Percentiles rank a stretch among this genome's conserved stretches.
Conservation (phyloP, 2,888 invertebrate genomes). For the Geophilus truncorum region DNA sequence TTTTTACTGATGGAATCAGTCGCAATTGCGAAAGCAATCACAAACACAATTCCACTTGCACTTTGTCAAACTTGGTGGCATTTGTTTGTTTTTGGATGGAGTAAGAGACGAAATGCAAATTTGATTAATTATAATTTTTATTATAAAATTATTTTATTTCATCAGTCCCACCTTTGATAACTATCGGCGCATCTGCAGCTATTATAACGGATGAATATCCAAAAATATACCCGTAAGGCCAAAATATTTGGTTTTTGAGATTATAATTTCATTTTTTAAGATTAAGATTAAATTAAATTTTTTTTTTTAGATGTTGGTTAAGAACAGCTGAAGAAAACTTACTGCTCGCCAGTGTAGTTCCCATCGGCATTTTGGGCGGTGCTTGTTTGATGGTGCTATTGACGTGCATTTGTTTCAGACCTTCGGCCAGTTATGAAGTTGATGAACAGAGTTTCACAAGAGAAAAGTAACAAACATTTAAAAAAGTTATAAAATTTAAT, state of each 20-base stretch:
- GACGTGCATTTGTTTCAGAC: neutral
- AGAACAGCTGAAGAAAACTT: neutral
- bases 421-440: neutral
- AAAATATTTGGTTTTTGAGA: neutral
- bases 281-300: too few species aligned
- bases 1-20: neutral
- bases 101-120: neutral
- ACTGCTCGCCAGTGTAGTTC: neutral
- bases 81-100: neutral
- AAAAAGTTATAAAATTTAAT: neutral
- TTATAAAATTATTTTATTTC: neutral
- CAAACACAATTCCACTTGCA: neutral
- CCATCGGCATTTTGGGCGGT: neutral
- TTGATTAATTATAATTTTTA: neutral
- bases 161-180: neutral
- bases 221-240: neutral
- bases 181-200: neutral
- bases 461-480: neutral
- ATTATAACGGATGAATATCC: neutral
- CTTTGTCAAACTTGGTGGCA: neutral
- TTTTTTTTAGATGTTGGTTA: slow-evolving; percentile 14
- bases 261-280: neutral
- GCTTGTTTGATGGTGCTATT: neutral
- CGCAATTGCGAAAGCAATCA: neutral
- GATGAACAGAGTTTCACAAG: slow-evolving; percentile 13